Evolutionary conservation across 2,797 vertebrate genomes (phyloP), one percentile per base, ranked within the genome.

Genomic region (Sandelia bainsii): DNA sequence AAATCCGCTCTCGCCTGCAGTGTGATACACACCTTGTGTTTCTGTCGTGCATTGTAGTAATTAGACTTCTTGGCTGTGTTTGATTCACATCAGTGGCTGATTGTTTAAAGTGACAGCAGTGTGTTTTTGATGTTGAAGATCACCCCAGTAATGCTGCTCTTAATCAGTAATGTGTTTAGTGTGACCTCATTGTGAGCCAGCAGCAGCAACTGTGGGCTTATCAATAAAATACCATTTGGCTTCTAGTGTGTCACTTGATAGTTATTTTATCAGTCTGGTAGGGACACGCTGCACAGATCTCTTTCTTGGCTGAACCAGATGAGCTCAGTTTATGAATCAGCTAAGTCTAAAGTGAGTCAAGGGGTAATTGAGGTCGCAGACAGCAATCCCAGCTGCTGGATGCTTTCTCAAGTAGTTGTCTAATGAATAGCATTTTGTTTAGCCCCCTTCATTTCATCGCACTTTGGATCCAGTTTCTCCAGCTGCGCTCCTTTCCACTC

Each of bases 351-450:
- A 73, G 79, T 83, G 90, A 88, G 77, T 90, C 80, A 75, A 74
- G 75, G 82, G 81, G 70, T 77, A 85, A 89, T 73, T 85, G 80
- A 90, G 89, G 90, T 90, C 77, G 34, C 82, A 91, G 87, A 90
- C 87, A 56, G 86, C 59, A 19, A 62, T 66, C 71, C 68, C 87
- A 91, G 87, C 89, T 91, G 89, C 85, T 83, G 73, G 53, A 69
- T 58, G 87, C 71, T 80, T 86, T 75, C 87, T 78, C 73, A 62
- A 78, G 72, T 48, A 19, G 45, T 46, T 54, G 57, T 76, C 72
- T 87, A 84, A 89, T 89, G 90, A 93, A 93, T 89, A 88, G 89
- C 80, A 89, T 91, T 83, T 91, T 93, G 86, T 93, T 93, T 77
- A 88, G 84, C 63, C 80, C n/a, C 79, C 82, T 75, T 82, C 72